phyloP scores from a whole-genome alignment of 2,113 vertebrate species.

The Brachirus orientalis region DNA sequence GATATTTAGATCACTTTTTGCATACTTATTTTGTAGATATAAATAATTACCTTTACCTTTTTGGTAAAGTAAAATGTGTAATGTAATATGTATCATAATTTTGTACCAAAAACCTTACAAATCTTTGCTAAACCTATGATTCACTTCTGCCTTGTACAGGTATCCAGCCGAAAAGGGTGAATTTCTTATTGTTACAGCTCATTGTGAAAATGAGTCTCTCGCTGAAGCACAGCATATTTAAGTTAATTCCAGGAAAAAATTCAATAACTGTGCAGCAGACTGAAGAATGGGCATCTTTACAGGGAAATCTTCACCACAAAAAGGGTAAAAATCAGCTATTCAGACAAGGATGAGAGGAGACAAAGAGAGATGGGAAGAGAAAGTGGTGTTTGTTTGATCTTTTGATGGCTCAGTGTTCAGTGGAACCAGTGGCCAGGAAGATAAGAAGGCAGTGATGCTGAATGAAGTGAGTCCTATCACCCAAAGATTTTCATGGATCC shows the following conservation, averaged over 20 bases:
- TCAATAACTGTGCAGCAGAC: slow-evolving; percentile 51
- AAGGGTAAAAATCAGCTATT: slow-evolving; percentile 2
- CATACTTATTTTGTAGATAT: too few relatives aligned
- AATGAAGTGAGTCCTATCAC: too few relatives aligned
- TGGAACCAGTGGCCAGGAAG: slow-evolving; percentile 35
- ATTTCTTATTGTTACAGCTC: slow-evolving; percentile 54
- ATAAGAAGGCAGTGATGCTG: slow-evolving; percentile 25
- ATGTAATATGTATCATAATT: too few relatives aligned
- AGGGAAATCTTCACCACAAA: slow-evolving; percentile 47
- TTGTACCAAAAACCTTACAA: too few relatives aligned
- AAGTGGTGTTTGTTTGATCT: slow-evolving; percentile 46
- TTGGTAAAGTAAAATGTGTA: too few relatives aligned
- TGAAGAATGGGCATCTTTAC: slow-evolving; percentile 50
- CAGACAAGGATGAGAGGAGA: slow-evolving; percentile 1
- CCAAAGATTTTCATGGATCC: too few relatives aligned
- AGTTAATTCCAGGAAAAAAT: slow-evolving; percentile 60
- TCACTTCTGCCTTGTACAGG: slow-evolving; percentile 10
- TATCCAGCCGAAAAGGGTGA: slow-evolving; percentile 25
- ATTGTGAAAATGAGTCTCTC: slow-evolving; percentile 59
- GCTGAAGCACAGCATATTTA: slow-evolving; percentile 50
- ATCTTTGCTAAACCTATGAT: neutral
- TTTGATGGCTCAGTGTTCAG: slow-evolving; percentile 5
- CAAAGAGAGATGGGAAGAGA: neutral
- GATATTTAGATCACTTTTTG: too few relatives aligned
- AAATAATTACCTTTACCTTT: too few relatives aligned